Conservation (phyloP, 2,797 vertebrate genomes). For the Falco novaeseelandiae region DNA sequence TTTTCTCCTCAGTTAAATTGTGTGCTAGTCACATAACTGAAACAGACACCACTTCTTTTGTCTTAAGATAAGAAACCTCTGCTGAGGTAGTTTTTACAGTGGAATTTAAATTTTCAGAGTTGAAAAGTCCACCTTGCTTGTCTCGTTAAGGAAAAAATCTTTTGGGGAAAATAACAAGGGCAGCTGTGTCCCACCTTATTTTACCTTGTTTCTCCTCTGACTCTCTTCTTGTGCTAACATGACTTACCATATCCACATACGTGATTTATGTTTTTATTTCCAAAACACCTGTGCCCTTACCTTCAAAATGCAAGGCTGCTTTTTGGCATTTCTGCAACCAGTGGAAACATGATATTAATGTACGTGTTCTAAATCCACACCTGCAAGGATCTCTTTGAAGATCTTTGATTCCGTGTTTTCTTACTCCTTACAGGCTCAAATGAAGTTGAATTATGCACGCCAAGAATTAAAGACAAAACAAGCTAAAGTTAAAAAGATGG, state of each 20-base stretch:
- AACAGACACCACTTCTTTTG: not conserved
- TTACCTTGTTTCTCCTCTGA: not conserved
- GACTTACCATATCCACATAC: not conserved
- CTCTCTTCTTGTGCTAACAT: not conserved
- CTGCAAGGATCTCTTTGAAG: not conserved
- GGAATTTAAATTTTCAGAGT: not conserved
- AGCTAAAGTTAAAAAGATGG: conserved; percentile 91
- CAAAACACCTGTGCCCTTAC: not conserved
- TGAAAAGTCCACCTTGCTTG: not conserved
- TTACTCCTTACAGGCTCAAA: conserved; percentile 83
- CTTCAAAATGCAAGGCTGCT: not conserved
- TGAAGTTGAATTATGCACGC: conserved; percentile 91
- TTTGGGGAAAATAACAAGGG: not conserved
- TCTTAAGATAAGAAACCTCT: not conserved
- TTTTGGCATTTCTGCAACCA: not conserved
- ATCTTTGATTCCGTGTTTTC: not conserved
- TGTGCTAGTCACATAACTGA: not conserved
- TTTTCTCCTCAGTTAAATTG: not conserved
- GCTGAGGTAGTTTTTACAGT: not conserved
- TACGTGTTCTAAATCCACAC: not conserved
- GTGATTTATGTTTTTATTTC: not conserved
- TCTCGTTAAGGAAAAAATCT: not conserved
- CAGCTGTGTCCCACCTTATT: not conserved
- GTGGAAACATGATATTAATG: not conserved
- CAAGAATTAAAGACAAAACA: conserved; percentile 91